Evolutionary conservation across 2,797 vertebrate species (phyloP).

Genomic region (Sebastes vulpes): DNA sequence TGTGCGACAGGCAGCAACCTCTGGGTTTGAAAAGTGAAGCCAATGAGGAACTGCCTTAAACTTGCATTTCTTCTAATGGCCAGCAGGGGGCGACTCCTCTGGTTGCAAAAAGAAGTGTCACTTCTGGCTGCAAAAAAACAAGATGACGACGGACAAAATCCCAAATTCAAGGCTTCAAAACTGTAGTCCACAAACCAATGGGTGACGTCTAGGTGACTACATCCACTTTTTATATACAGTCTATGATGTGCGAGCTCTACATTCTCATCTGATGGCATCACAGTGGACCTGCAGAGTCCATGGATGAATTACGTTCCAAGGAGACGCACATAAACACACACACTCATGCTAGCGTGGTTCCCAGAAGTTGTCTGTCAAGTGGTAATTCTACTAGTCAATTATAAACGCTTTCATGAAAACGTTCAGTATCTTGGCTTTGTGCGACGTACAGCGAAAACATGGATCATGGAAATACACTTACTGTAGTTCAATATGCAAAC

Average conservation of each 20-base stretch:
- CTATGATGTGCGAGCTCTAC: not conserved
- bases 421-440: conserved; percentile 11
- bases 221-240: too few relatives aligned
- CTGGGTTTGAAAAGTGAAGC: not conserved
- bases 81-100: too few relatives aligned
- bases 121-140: too few relatives aligned
- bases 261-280: conserved; percentile 48
- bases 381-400: conserved; percentile 31
- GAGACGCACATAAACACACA: conserved; percentile 5
- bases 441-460: not conserved
- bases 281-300: conserved; percentile 21
- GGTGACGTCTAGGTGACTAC: too few relatives aligned
- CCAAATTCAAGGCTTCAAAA: too few relatives aligned
- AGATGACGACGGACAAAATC: rapidly evolving
- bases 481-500: not conserved
- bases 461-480: conserved; percentile 5
- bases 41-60: not conserved
- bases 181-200: too few relatives aligned
- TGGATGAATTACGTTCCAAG: conserved; percentile 38
- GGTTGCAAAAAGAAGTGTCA: too few relatives aligned
- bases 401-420: conserved; percentile 21
- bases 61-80: not conserved
- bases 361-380: conserved; percentile 53
- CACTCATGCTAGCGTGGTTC: conserved; percentile 22
- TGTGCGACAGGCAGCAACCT: not conserved